Evolutionary conservation across 2,113 vertebrate genomes (phyloP).

Genomic region (Cynoglossus semilaevis): DNA sequence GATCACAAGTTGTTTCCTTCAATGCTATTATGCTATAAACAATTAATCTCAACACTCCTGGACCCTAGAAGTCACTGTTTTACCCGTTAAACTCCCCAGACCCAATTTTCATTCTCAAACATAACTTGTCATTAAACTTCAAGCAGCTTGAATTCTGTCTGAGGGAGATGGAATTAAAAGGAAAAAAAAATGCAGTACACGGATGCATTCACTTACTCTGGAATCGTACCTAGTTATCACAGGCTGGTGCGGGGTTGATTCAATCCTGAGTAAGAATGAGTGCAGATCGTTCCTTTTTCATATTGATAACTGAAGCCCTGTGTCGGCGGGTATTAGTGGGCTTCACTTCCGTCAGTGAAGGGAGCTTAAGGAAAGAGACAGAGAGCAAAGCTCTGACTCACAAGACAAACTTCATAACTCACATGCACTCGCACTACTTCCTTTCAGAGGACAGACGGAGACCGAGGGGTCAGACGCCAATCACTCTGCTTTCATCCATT

Average conservation of each 20-base stretch:
- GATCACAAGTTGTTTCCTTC: too few relatives aligned
- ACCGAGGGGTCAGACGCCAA: slow-evolving; percentile 21
- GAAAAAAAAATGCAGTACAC: too few relatives aligned
- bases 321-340: neutral
- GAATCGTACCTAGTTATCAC: neutral
- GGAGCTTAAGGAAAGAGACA: neutral
- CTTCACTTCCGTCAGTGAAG: neutral
- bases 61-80: too few relatives aligned
- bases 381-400: neutral
- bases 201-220: too few relatives aligned
- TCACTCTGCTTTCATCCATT: slow-evolving; percentile 22
- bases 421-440: neutral
- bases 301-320: neutral
- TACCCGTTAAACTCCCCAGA: too few relatives aligned
- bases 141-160: too few relatives aligned
- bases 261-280: neutral
- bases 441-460: slow-evolving; percentile 19
- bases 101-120: too few relatives aligned
- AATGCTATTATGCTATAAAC: too few relatives aligned
- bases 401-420: neutral
- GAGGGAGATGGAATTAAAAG: too few relatives aligned
- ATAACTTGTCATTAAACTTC: too few relatives aligned
- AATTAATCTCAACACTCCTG: too few relatives aligned
- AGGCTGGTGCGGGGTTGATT: neutral
- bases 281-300: neutral